A percentile compares a stretch with the other conserved stretches of the same genome.
phyloP scores from a whole-genome alignment of 2,113 vertebrate genomes.

The Sceloporus tristichus region DNA sequence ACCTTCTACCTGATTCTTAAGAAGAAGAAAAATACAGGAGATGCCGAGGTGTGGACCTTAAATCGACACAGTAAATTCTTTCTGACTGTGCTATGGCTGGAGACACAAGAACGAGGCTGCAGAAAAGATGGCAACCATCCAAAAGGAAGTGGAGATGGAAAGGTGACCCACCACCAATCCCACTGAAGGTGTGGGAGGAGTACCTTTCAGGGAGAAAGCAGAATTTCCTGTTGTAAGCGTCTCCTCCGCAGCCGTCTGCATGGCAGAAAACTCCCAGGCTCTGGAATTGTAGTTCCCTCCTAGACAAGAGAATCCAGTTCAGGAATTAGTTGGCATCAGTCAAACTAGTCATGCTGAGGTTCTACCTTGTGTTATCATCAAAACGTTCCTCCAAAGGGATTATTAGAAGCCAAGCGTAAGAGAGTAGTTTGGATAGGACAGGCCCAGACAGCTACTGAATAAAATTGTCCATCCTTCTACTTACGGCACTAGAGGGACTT shows the following conservation, averaged over 20 bases:
- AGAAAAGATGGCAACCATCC: not conserved
- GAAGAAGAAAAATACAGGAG: not conserved
- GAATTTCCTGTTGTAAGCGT: slow-evolving; percentile 75
- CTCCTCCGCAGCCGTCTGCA: slow-evolving; percentile 76
- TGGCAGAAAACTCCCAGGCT: slow-evolving; percentile 81
- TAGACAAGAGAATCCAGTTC: slow-evolving; percentile 66
- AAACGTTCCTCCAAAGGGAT: slow-evolving; percentile 35
- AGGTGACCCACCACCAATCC: slow-evolving; percentile 36
- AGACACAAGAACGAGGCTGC: not conserved
- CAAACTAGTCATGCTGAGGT: slow-evolving; percentile 11
- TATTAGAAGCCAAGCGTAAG: not conserved
- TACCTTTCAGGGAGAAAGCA: slow-evolving; percentile 79
- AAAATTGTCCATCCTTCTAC: not conserved
- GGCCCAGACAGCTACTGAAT: not conserved
- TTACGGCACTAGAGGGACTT: not conserved
- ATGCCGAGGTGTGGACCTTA: not conserved
- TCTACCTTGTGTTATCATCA: not conserved
- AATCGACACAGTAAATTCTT: not conserved
- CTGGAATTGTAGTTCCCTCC: slow-evolving; percentile 81
- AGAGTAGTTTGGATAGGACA: not conserved
- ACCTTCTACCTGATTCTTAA: too few relatives aligned
- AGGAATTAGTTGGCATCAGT: slow-evolving; percentile 47
- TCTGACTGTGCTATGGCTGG: too few relatives aligned
- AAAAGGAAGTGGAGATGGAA: not conserved
- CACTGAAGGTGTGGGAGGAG: slow-evolving; percentile 16